These are phyloP conservation scores for Stenolophus ochropezus DNA, from an alignment of 2,888 invertebrate genomes.

Conservation along the genomic window DNA sequence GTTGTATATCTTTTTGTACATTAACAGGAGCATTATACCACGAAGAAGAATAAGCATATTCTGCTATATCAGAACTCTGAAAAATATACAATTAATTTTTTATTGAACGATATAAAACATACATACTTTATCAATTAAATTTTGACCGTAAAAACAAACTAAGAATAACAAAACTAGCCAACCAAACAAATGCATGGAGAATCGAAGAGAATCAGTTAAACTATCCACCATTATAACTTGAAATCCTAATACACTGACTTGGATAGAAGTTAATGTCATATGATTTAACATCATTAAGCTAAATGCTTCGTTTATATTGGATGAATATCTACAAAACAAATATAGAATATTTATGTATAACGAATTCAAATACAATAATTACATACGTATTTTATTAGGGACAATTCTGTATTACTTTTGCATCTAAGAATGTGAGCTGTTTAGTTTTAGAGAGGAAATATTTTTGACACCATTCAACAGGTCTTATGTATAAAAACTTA, in stretches of 20 bases:
- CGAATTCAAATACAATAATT: no score
- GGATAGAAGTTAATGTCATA: slow-evolving; percentile 65
- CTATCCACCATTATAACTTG: slow-evolving; percentile 63
- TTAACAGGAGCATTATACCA: slow-evolving; percentile 47
- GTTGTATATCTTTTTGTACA: slow-evolving; percentile 49
- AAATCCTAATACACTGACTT: slow-evolving; percentile 65
- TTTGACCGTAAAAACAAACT: slow-evolving; percentile 65
- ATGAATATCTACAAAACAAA: slow-evolving; percentile 64
- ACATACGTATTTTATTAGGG: neutral
- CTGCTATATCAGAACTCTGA: slow-evolving; percentile 44
- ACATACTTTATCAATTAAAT: slow-evolving; percentile 65
- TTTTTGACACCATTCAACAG: no score
- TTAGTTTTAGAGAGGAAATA: no score
- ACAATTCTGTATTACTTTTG: no score
- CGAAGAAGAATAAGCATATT: slow-evolving; percentile 12
- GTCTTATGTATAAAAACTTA: no score
- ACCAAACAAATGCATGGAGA: slow-evolving; percentile 64
- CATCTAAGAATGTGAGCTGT: no score
- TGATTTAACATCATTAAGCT: slow-evolving; percentile 65
- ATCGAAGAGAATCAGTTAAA: slow-evolving; percentile 63
- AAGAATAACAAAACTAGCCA: slow-evolving; percentile 65
- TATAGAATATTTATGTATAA: no score
- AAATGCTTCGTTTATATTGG: slow-evolving; percentile 64
- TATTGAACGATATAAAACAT: neutral
- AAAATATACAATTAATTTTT: neutral